Conservation (phyloP, 2,113 vertebrate species). For the Cyrtonyx montezumae region DNA sequence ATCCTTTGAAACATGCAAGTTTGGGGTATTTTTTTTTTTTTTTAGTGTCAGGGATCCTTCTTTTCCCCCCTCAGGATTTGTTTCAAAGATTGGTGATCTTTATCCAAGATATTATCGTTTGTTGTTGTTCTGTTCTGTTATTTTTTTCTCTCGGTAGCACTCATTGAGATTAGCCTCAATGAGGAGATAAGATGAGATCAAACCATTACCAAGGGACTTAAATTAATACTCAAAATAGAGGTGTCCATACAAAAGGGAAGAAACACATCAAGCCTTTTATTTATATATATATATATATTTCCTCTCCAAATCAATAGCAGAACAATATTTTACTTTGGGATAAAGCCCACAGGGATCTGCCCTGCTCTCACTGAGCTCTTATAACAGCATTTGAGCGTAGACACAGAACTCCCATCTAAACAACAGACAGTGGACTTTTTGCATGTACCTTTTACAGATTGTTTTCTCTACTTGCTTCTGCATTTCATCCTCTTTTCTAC, state of each 20-base stretch:
- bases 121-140: neutral
- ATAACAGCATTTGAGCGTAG: accelerated
- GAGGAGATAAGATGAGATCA: neutral
- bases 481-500: neutral
- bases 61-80: too few relatives aligned
- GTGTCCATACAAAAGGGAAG: neutral
- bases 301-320: neutral
- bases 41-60: too few relatives aligned
- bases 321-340: neutral
- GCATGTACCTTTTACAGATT: neutral
- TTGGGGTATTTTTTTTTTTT: neutral
- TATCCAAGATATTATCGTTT: too few relatives aligned
- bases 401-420: neutral
- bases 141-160: neutral
- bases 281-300: too few relatives aligned
- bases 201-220: neutral
- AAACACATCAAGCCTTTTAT: neutral
- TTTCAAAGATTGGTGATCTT: too few relatives aligned
- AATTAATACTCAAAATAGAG: neutral
- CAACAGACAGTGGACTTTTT: neutral
- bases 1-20: neutral
- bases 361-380: neutral
- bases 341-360: neutral
- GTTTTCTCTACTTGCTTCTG: neutral
- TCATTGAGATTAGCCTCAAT: neutral